Evolutionary conservation across 2,888 invertebrate species (phyloP), one percentile per base, ranked within the genome.

Genomic region (Drosophila rellima): DNA sequence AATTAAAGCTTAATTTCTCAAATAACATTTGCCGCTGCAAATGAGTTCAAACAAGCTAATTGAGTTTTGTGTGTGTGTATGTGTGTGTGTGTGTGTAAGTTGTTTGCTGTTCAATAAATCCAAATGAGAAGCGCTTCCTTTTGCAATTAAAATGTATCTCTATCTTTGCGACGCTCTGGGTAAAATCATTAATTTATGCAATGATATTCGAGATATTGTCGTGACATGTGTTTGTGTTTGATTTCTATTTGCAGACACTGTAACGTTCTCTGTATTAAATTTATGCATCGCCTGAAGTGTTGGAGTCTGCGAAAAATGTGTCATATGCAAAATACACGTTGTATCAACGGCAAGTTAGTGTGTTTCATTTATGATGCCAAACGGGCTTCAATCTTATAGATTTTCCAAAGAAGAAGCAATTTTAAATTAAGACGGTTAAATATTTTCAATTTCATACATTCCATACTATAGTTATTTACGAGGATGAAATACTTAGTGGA

Each of bases 1-100:
- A 89, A 88, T 85, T 88, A 88, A 85, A 79, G 74, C 82, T 79
- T 85, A 74, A 82, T 89, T 85, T 82, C 72, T 70, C 71, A 79
- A 84, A 85, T 84, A 74, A 81, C 74, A 82, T 72, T 78, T 74
- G 64, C 70, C 65, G 70, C 80, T 72, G 64, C 68, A 70, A 88
- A 83, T 70, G 67, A 89, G 83, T 81, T 87, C 71, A 84, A 78
- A 54, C 75, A 62, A 79, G 74, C 87, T 86, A 83, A 88, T 88
- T 83, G 74, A 70, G 70, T 80, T 82, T 70, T 45, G 11, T 39
- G 13, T 26, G n/a, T 23, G 13, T 6, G 2, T 26, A 4, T 23
- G 17, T 52, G 7, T 40, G 23, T 20, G 18, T 56, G 29, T 45
- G 42, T 39, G 37, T 31, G 29, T 47, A 26, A 26, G 35, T 31